A percentile compares a stretch with the other conserved stretches of the same genome.
Conservation (phyloP, 2,888 invertebrate species). For the Prosapia bicincta region DNA sequence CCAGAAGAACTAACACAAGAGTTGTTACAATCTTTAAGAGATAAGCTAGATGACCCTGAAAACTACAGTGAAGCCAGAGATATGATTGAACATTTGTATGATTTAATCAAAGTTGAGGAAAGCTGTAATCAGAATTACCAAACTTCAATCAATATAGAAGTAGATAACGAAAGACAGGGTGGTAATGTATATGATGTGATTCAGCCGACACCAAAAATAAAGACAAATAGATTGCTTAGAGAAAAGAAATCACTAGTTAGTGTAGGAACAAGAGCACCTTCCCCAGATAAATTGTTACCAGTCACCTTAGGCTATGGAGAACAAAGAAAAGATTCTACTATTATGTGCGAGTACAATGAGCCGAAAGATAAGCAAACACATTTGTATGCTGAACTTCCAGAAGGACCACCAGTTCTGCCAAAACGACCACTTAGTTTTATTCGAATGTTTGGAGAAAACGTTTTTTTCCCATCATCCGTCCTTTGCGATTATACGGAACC, state of each 20-base stretch:
- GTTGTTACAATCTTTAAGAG: conserved; percentile 62
- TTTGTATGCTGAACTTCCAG: conserved; percentile 60
- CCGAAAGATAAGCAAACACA: conserved; percentile 50
- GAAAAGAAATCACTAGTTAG: conserved; percentile 33
- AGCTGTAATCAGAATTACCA: conserved; percentile 54
- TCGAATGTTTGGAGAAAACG: conserved; percentile 8
- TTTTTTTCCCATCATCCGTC: conserved; percentile 38
- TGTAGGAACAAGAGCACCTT: conserved; percentile 57
- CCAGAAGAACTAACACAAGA: conserved; percentile 74
- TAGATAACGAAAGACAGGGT: conserved; percentile 40
- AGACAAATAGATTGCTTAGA: conserved; percentile 8
- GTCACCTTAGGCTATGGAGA: conserved; percentile 50
- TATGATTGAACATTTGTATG: conserved; percentile 73
- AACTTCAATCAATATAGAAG: conserved; percentile 44
- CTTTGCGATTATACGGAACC: conserved; percentile 56
- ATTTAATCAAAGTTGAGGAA: conserved; percentile 68
- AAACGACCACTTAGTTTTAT: conserved; percentile 34
- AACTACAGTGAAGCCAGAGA: conserved; percentile 71
- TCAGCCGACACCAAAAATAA: conserved; percentile 42
- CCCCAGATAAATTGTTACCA: conserved; percentile 55
- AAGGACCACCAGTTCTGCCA: conserved; percentile 42
- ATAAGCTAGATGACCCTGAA: conserved; percentile 66
- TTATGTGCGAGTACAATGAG: conserved; percentile 49
- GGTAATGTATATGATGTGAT: conserved; percentile 62
- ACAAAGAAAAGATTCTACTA: conserved; percentile 45